Base-by-base conservation (phyloP, 2,797 vertebrate species). In the Etheostoma nigrum region DNA sequence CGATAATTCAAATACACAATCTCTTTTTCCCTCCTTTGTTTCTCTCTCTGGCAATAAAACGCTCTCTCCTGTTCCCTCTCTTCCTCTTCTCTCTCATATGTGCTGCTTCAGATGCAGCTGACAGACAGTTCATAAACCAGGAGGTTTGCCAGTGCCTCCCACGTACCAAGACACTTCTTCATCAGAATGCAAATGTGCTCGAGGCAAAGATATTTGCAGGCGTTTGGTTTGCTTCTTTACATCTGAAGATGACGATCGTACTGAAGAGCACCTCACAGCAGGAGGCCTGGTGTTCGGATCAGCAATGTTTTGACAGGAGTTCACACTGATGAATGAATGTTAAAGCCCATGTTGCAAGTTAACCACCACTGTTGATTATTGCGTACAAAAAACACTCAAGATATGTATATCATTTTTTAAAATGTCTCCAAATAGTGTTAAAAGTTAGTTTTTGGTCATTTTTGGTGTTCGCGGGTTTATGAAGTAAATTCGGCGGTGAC, bases 111-210 rank as follows among this genome's bases (percentile, higher is more conserved):
- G 23, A 52, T 79, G 86, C 79, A 18, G 79, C 86, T 85, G 83
- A 90, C 82, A 82, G 91, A 83, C 83, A 71, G 74, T 86, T 88
- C 83, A 83, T 80, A 79, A 85, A 85, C 66, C 87, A 85, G 88
- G 86, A 89, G 66, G 84, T 84, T 89, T 89, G 88, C 92, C 92
- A 93, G 79, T 44, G 65, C 92, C 92, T 91, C 92, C 92, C 91
- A 93, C 92, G 72, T 90, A 42, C 52, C 11, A 83, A 82, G 76
- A 90, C 68, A 49, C 30, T 83, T 78, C 87, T 89, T 92, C 47
- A 88, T 90, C 86, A 82, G 78, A 82, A 89, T 89, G 86, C 83
- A 88, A 74, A 87, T 89, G 65, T 59, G 74, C 89, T 76, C 0
- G 4, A 79, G 88, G 89, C 86, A 53, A 67, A 62, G 58, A 81